Percentiles rank a stretch among this genome's conserved stretches.
Evolutionary conservation across 2,888 invertebrate genomes (phyloP).

Genomic region (Plagiodera versicolora): DNA sequence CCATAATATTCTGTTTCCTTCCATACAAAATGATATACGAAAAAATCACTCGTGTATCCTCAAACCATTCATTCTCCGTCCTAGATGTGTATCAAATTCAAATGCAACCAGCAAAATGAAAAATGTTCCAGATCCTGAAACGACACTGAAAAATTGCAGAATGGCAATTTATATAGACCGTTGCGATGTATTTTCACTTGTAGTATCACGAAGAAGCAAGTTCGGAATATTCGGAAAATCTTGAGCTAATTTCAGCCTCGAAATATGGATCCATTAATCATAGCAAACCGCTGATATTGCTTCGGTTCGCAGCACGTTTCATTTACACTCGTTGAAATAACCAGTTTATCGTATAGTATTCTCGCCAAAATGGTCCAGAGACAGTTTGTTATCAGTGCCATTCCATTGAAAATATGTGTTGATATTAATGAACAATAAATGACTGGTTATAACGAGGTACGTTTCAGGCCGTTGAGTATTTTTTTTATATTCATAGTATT

Average conservation of each 20-base stretch:
- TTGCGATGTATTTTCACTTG: slow-evolving; percentile 26
- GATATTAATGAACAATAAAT: too few species aligned
- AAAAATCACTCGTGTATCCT: neutral
- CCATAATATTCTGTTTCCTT: neutral
- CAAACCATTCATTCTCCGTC: neutral
- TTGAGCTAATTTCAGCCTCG: slow-evolving; percentile 31
- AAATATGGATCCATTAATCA: slow-evolving; percentile 32
- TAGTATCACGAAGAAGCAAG: slow-evolving; percentile 28
- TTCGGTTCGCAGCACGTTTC: neutral
- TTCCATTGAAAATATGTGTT: too few species aligned
- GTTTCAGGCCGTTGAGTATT: too few species aligned
- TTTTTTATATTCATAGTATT: too few species aligned
- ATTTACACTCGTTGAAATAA: slow-evolving; percentile 4
- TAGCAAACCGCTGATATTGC: slow-evolving; percentile 11
- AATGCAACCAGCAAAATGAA: slow-evolving; percentile 12
- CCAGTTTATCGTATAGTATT: neutral
- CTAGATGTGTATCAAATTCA: neutral
- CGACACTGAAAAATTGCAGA: slow-evolving; percentile 31
- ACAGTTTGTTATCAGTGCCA: neutral
- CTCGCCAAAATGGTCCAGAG: neutral
- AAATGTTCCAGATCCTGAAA: slow-evolving; percentile 21
- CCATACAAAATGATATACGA: neutral
- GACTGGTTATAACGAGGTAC: too few species aligned
- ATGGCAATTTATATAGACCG: slow-evolving; percentile 27
- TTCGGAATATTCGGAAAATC: slow-evolving; percentile 31